Evolutionary conservation across 2,797 vertebrate genomes (phyloP).

Genomic region (Loriculus beryllinus): DNA sequence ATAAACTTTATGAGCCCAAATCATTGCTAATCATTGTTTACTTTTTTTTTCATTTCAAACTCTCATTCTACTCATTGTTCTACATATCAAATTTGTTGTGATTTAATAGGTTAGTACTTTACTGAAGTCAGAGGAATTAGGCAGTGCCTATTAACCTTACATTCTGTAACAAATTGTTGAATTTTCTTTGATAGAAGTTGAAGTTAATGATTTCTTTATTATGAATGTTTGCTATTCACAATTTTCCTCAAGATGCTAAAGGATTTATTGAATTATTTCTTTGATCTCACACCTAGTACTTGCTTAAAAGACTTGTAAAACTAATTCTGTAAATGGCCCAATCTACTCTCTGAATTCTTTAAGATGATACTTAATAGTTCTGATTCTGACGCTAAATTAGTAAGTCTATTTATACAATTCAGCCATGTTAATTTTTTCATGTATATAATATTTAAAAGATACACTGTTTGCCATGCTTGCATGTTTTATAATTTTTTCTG

Average conservation of each 20-base stretch:
- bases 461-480: neutral
- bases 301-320: neutral
- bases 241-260: conserved; percentile 5
- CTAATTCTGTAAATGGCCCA: neutral
- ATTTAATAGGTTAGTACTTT: neutral
- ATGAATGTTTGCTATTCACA: neutral
- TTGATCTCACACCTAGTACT: neutral
- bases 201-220: conserved; percentile 20
- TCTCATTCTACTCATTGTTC: neutral
- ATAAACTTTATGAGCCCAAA: neutral
- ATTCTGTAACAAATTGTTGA: neutral
- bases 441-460: neutral
- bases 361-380: neutral
- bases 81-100: neutral
- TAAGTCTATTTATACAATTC: neutral
- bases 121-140: neutral
- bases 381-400: neutral
- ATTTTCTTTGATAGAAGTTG: neutral
- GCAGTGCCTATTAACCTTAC: neutral
- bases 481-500: neutral
- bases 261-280: conserved; percentile 23
- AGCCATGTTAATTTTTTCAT: neutral
- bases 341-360: neutral
- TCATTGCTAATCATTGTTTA: neutral
- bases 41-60: neutral